Conservation (phyloP, 2,888 invertebrate species). For the Tenthredo scrophulariae region DNA sequence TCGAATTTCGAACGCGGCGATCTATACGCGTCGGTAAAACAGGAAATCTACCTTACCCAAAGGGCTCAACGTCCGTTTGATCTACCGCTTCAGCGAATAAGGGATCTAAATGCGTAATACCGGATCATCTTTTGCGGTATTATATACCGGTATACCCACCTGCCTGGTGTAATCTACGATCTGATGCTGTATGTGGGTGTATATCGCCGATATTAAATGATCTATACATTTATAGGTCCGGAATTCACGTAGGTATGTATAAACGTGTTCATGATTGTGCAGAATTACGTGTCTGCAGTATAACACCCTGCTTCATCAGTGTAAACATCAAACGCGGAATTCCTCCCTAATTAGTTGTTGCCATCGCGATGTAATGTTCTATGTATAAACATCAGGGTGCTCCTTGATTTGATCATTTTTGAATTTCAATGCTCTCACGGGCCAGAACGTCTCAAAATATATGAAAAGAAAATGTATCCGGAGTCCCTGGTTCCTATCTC, state of each 20-base stretch:
- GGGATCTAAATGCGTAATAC: neutral
- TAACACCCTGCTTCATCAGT: conserved; percentile 14
- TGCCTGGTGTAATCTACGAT: neutral
- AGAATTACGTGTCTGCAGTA: neutral
- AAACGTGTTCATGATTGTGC: neutral
- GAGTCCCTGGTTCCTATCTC: too few relatives aligned
- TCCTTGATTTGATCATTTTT: too few relatives aligned
- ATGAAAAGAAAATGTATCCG: too few relatives aligned
- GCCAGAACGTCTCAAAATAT: too few relatives aligned
- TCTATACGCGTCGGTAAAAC: neutral
- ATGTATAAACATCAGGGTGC: neutral
- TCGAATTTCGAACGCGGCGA: neutral
- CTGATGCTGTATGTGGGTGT: neutral
- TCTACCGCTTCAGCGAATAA: neutral
- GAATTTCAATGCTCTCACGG: too few relatives aligned
- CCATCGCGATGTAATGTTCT: neutral
- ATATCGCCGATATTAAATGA: neutral
- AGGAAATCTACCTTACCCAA: neutral
- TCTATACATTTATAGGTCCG: neutral
- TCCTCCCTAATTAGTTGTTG: conserved; percentile 8
- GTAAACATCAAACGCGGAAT: conserved; percentile 11
- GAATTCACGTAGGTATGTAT: neutral
- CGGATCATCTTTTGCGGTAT: neutral
- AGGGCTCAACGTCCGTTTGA: neutral
- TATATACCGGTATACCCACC: neutral